Percentiles rank a stretch among this genome's conserved stretches.
These are phyloP conservation scores for Thripadectes ignobilis DNA, from an alignment of 2,797 vertebrate species.

Conservation along the genomic window DNA sequence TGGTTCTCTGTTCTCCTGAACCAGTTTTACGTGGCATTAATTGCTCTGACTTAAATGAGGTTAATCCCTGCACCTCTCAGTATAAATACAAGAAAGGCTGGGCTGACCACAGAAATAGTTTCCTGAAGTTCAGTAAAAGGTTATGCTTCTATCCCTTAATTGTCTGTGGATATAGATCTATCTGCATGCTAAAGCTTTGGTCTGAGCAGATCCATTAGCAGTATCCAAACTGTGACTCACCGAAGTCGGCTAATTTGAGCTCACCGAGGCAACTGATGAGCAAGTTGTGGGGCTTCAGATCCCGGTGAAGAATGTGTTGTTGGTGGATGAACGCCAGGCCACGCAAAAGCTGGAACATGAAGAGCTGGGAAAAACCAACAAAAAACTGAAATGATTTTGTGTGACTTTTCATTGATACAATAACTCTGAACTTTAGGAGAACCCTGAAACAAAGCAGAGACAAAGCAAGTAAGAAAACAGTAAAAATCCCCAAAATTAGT, in stretches of 20 bases:
- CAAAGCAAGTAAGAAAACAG: constrained; percentile 19
- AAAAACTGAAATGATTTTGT: constrained; percentile 33
- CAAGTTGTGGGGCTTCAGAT: constrained; percentile 94
- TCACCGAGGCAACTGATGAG: constrained; percentile 93
- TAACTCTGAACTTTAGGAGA: constrained; percentile 54
- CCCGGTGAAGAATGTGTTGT: constrained; percentile 87
- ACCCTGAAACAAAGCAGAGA: constrained; percentile 39
- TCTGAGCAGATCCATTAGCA: not conserved
- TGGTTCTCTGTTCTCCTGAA: not conserved
- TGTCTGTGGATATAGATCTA: constrained; percentile 22
- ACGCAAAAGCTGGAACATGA: constrained; percentile 90
- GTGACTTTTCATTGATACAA: constrained; percentile 10
- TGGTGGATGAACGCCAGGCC: constrained; percentile 89
- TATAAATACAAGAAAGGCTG: not conserved
- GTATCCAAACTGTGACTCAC: constrained; percentile 72
- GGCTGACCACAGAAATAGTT: constrained; percentile 11
- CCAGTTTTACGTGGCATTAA: not conserved
- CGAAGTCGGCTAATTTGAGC: constrained; percentile 92
- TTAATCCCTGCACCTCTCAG: not conserved
- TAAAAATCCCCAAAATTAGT: not conserved
- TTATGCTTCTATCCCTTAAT: not conserved
- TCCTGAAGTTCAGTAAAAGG: constrained; percentile 7
- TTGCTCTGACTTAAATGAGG: not conserved
- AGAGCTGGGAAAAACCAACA: constrained; percentile 79
- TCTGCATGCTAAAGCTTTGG: not conserved